Evolutionary conservation across 2,888 invertebrate species (phyloP), one percentile per base, ranked within the genome.

Genomic region (Lymantria dispar): DNA sequence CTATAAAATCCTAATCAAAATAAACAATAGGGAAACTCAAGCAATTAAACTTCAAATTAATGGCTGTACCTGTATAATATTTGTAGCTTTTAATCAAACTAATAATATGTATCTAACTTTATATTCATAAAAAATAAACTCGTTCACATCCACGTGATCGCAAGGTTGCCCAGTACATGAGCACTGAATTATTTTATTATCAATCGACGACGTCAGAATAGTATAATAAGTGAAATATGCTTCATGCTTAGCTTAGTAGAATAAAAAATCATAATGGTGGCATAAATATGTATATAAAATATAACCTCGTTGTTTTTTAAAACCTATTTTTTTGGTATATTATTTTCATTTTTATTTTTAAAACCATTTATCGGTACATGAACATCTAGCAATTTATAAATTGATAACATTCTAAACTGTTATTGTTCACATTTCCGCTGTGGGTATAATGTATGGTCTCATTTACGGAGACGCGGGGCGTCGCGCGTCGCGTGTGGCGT

Each of bases 161-260:
- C 46, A 47, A 43, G 54, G 52, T 42, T 56, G 50, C 49, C 49
- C 44, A 43, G 69, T 70, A 56, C 72, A 57, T 52, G 57, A 48
- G 72, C 58, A 67, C 71, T 10, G 8, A 33, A 33, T 33, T 33
- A 7, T 33, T 30, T 7, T 58, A 51, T 61, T 64, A 62, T 60
- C 60, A 61, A 38, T 12, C 50, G n/a, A 58, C 56, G 38, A 58
- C 56, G 64, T 54, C 61, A 49, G 45, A 52, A 61, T n/a, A n/a
- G 38, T 33, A 56, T 60, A 22, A 3, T 22, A 51, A 43, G 50
- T 41, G 36, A 15, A 13, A 44, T 33, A 37, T 44, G 41, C 30
- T 41, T 51, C 40, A 43, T 13, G 15, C 39, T 30, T 12, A 50
- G 36, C 39, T 30, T 12, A 50, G 36, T 43, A 47, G 38, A 36